Evolutionary conservation across 1,140 invertebrate species (phyloP), one percentile per base, ranked within the genome.

Genomic region (Probaryconus sp.): DNA sequence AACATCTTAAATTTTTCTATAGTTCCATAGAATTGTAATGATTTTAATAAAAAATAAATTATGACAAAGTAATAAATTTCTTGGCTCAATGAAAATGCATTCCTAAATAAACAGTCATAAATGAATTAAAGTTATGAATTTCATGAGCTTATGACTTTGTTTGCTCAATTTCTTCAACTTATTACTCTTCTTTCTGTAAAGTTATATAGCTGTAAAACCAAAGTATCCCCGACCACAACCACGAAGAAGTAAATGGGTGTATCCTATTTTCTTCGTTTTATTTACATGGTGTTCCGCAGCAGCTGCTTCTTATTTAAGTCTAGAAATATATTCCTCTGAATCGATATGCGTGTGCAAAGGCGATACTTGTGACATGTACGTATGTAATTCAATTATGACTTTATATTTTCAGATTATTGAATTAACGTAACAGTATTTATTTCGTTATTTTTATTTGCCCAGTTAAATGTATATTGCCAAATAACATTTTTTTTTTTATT

Each of bases 251-350:
- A 72, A 56, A 20, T 81, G 79, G 79, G 26, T 47, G 13, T 58
- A 42, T 17, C 60, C 71, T 24, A 63, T 75, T 47, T 50, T 64
- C 26, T 74, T 73, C 20, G 61, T 79, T 42, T 31, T 67, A 35
- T 40, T 77, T 24, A 76, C 77, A 40, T 80, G 80, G 78, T 43
- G 48, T 11, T 43, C 67, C 18, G 73, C 76, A 1, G 53, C 53
- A 38, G 75, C 64, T 26, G 74, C 72, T 9, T 78, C 80, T 48
- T 80, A 80, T 61, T 78, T 75, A 30, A 61, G 81, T 70, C 38
- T 79, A 40, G 70, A 78, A 48, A 71, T 78, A 37, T 83, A 79
- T 58, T 50, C 45, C 14, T 5, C 73, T 0, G 50, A 74, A 56
- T 55, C 33, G 10, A 55, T 83, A 21, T 35, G 31, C 17, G 68